These are phyloP conservation scores for Caenorhabditis virilis DNA, from an alignment of 2,888 invertebrate species.

Conservation along the genomic window DNA sequence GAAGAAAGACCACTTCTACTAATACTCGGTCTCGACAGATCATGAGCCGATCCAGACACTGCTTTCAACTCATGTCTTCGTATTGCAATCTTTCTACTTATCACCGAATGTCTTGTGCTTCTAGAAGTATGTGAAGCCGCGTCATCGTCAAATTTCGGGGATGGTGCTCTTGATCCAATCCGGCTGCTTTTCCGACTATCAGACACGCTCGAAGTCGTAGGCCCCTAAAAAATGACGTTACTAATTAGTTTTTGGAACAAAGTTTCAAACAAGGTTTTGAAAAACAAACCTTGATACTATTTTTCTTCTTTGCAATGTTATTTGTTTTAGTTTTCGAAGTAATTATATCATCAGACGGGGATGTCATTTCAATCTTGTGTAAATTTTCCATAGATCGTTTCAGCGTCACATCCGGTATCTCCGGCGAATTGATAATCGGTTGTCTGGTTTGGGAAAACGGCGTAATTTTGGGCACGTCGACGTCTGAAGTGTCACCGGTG, in stretches of 20 bases:
- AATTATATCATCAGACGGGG: too few species aligned
- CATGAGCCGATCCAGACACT: constrained; percentile 24
- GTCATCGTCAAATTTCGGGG: constrained; percentile 23
- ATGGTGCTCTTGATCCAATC: constrained; percentile 16
- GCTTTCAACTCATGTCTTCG: constrained; percentile 35
- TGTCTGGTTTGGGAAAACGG: constrained; percentile 8
- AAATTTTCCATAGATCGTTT: constrained; percentile 39
- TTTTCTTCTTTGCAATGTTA: too few species aligned
- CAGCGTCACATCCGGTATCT: constrained; percentile 44
- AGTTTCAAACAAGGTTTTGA: too few species aligned
- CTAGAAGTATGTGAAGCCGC: constrained; percentile 35
- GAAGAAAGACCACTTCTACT: constrained; percentile 7
- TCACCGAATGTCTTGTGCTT: constrained; percentile 37
- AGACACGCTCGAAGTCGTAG: constrained; percentile 15
- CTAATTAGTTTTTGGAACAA: too few species aligned
- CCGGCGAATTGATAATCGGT: constrained; percentile 39
- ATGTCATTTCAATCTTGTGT: too few species aligned
- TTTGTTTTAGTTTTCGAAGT: too few species aligned
- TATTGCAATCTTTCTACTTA: constrained; percentile 45
- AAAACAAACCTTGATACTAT: too few species aligned
- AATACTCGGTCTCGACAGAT: constrained; percentile 7
- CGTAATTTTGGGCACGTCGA: constrained; percentile 32
- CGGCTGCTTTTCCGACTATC: constrained; percentile 26
- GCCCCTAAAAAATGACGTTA: constrained; percentile 9
- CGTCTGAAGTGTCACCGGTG: constrained; percentile 37